Percentiles rank a stretch among this genome's conserved stretches.
Evolutionary conservation across 2,113 vertebrate species (phyloP).

Genomic region (Trinectes maculatus): DNA sequence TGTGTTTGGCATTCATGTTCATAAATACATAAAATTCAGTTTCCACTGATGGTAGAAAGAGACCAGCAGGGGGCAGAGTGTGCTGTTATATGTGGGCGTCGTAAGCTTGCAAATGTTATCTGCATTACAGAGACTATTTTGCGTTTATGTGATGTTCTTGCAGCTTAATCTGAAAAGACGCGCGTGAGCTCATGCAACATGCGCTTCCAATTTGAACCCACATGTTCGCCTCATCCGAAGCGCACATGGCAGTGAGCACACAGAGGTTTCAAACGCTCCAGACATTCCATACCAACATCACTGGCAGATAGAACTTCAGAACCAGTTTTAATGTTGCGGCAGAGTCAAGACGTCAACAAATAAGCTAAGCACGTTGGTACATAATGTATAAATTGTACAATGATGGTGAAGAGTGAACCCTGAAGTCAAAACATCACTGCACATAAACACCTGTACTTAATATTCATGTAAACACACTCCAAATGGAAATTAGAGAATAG

Average conservation of each 20-base stretch:
- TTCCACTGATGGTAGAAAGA: too few species aligned
- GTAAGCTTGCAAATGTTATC: neutral
- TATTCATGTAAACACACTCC: neutral
- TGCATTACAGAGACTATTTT: neutral
- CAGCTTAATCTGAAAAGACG: slow-evolving; percentile 30
- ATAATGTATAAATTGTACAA: too few species aligned
- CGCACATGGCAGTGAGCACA: slow-evolving; percentile 40
- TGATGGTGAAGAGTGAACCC: too few species aligned
- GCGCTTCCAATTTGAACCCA: slow-evolving; percentile 32
- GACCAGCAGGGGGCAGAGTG: slow-evolving; percentile 48
- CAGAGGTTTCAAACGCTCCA: slow-evolving; percentile 40
- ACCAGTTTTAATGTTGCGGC: too few species aligned
- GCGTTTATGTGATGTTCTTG: slow-evolving; percentile 7
- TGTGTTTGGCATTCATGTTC: neutral
- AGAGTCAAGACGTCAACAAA: too few species aligned
- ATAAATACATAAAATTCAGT: too few species aligned
- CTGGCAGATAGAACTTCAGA: too few species aligned
- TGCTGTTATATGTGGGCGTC: neutral
- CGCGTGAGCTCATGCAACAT: slow-evolving; percentile 49
- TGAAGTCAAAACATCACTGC: too few species aligned
- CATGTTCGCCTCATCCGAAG: slow-evolving; percentile 17
- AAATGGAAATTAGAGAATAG: neutral
- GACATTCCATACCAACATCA: too few species aligned
- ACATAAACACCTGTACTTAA: too few species aligned
- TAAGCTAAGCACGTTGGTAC: too few species aligned